A percentile compares a stretch with the other conserved stretches of the same genome.
Evolutionary conservation across 2,113 vertebrate genomes (phyloP).

Genomic region (Nettapus auritus): DNA sequence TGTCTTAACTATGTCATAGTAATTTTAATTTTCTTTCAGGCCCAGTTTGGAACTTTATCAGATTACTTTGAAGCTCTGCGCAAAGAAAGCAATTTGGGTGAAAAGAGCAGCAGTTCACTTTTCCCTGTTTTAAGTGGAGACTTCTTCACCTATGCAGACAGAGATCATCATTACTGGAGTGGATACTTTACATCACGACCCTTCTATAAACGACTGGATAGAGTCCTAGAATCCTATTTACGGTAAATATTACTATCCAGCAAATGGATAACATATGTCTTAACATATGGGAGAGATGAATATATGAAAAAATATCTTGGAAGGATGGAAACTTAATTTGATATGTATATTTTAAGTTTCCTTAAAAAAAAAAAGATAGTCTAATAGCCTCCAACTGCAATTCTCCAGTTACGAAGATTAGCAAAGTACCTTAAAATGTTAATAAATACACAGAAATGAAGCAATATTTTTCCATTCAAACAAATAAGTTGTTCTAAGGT

Average conservation of each 20-base stretch:
- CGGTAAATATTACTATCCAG: constrained; percentile 71
- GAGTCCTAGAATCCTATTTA: constrained; percentile 86
- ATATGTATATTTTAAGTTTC: not conserved
- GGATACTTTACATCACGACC: constrained; percentile 95
- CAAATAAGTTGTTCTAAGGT: not conserved
- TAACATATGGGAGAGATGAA: not conserved
- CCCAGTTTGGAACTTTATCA: constrained; percentile 90
- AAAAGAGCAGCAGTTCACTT: constrained; percentile 43
- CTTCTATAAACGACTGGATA: constrained; percentile 90
- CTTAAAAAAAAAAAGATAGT: not conserved
- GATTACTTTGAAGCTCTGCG: constrained; percentile 89
- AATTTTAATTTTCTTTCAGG: constrained; percentile 74
- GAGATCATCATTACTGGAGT: constrained; percentile 96
- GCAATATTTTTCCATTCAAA: not conserved
- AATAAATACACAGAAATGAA: not conserved
- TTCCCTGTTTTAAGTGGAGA: constrained; percentile 89
- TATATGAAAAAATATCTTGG: not conserved
- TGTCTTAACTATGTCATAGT: not conserved
- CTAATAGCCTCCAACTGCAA: not conserved
- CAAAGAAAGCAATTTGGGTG: constrained; percentile 62
- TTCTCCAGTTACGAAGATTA: not conserved
- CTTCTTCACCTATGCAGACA: constrained; percentile 95
- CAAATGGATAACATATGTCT: not conserved
- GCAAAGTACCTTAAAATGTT: not conserved
- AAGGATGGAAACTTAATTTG: not conserved